Conservation (phyloP, 1,140 invertebrate genomes). For the Drosophila pandora region DNA sequence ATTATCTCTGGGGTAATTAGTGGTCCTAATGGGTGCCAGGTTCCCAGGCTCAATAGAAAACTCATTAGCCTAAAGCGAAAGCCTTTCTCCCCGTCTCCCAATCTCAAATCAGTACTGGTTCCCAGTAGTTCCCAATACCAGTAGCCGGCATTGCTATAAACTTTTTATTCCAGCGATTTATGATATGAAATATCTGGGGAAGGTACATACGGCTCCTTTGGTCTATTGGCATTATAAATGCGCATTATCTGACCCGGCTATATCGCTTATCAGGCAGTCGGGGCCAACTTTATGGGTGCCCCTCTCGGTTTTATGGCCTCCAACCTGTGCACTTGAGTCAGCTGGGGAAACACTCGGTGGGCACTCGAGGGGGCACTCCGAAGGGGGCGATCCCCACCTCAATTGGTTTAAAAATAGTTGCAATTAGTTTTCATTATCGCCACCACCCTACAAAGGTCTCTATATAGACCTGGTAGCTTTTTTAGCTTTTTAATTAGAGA, state of each 20-base stretch:
- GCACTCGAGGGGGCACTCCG: slow-evolving; percentile 1
- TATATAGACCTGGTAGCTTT: slow-evolving; percentile 1
- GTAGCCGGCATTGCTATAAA: slow-evolving; percentile 33
- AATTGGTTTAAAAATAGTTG: slow-evolving; percentile 73
- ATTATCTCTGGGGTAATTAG: slow-evolving; percentile 18
- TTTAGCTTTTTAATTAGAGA: slow-evolving; percentile 52
- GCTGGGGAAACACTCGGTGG: slow-evolving; percentile 51
- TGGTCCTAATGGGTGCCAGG: slow-evolving; percentile 46
- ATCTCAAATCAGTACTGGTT: slow-evolving; percentile 8
- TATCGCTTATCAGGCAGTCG: slow-evolving; percentile 46
- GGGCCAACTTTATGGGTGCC: slow-evolving; percentile 51
- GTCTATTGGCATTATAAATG: slow-evolving; percentile 46
- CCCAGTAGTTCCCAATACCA: slow-evolving; percentile 7
- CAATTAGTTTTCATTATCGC: slow-evolving; percentile 72
- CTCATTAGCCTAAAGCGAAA: slow-evolving; percentile 20
- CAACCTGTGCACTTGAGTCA: slow-evolving; percentile 55
- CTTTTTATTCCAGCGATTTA: slow-evolving; percentile 48
- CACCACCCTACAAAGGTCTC: neutral
- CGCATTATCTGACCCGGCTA: slow-evolving; percentile 51
- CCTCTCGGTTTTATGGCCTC: slow-evolving; percentile 32
- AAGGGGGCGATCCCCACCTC: slow-evolving; percentile 23
- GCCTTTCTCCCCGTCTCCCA: slow-evolving; percentile 8
- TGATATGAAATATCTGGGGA: slow-evolving; percentile 22
- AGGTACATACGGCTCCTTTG: too few species aligned
- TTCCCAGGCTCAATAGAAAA: slow-evolving; percentile 18